These are phyloP conservation scores for Alviniconcha marisindica DNA, from an alignment of 1,140 invertebrate genomes.

Conservation along the genomic window DNA sequence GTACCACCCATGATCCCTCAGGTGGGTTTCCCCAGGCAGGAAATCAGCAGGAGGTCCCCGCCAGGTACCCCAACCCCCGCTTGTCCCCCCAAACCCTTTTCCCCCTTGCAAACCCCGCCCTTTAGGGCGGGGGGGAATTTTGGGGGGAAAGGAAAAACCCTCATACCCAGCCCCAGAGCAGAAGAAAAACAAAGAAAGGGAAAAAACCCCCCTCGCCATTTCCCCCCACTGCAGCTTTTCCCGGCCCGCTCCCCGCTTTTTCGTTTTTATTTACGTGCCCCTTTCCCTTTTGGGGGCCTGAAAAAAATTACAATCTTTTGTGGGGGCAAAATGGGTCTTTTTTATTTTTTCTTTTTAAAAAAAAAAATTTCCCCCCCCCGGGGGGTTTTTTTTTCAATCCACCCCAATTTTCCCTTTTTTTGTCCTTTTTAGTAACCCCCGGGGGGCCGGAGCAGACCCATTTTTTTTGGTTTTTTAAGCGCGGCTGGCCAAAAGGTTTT, in stretches of 20 bases:
- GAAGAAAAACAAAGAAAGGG: conserved; percentile 60
- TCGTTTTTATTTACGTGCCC: conserved; percentile 41
- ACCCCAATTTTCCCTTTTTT: no score
- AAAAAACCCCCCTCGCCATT: conserved; percentile 55
- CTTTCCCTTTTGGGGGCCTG: conserved; percentile 34
- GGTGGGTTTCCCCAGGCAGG: conserved; percentile 63
- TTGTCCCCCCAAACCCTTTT: conserved; percentile 66
- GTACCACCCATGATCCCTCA: conserved; percentile 62
- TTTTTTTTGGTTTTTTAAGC: no score
- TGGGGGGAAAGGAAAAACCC: conserved; percentile 65
- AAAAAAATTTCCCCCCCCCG: no score
- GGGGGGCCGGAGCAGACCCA: no score
- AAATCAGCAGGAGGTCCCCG: conserved; percentile 64
- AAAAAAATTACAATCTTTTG: no score
- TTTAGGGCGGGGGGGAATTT: conserved; percentile 73
- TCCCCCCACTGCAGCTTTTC: conserved; percentile 27
- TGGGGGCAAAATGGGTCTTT: no score
- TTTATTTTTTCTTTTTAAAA: no score
- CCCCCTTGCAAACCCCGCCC: conserved; percentile 71
- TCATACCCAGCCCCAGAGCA: conserved; percentile 71
- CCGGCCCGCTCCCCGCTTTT: conserved; percentile 41
- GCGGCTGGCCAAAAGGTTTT: no score
- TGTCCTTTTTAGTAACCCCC: no score
- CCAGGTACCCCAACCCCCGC: conserved; percentile 67
- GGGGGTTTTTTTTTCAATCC: no score